Base-by-base conservation (phyloP, 2,113 vertebrate genomes). In the Sinocyclocheilus maitianheensis region DNA sequence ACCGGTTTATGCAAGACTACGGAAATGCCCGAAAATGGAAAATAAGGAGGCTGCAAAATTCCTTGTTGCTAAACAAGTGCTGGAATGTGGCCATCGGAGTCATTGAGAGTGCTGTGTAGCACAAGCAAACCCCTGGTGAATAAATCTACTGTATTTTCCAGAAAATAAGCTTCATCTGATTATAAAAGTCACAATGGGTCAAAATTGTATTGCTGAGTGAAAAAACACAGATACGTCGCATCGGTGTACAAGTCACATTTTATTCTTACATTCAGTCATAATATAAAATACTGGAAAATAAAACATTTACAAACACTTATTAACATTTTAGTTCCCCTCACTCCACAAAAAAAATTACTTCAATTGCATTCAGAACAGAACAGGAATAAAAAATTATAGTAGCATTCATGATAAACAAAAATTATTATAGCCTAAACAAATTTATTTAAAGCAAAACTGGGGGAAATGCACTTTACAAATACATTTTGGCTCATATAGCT, bases 1-100 rank as follows among this genome's bases (percentile, higher is more conserved):
- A 55, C 71, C 81, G 67, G 55, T 84, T 86, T 75, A 81, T 75
- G 81, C 22, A 76, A 60, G 78, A 79, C 76, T 18, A 48, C 30
- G 71, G 62, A 78, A 77, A 86, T 83, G 79, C 43, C 81, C 34
- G 67, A 88, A 88, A 84, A 84, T 83, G 87, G 80, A 81, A 72
- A 88, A 88, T 87, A 46, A 63, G 51, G 11, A 53, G 76, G 26
- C 63, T 24, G 46, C 48, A 55, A 69, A 81, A 86, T 81, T 72
- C 79, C 72, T 72, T 30, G 51, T 65, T 62, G 58, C 71, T 48
- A 58, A 85, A 62, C 55, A 48, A 62, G 83, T 48, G 40, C 0
- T 40, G 60, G 46, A 51, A 40, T 26, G 5, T 7, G 53, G 46
- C 76, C 60, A 60, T 12, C 8, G 13, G 14, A 26, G 46, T 26